Base-by-base conservation (phyloP, 2,888 invertebrate species). In the Aquatica leii region DNA sequence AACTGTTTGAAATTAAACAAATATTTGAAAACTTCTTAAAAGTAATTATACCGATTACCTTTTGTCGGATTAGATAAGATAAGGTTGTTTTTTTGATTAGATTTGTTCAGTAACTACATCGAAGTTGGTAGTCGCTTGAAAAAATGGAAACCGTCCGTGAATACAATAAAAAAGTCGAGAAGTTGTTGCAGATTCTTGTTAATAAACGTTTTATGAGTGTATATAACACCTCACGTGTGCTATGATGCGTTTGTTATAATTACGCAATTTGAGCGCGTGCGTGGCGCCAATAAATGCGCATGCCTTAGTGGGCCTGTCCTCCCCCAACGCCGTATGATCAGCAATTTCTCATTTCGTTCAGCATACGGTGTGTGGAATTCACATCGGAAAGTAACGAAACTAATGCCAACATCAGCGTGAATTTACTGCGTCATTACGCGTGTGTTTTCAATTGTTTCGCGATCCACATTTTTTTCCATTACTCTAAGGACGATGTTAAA, bases 201-300 rank as follows among this genome's bases (percentile, higher is more conserved):
- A 6, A 24, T 24, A 24, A 24, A 24, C 6, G 24, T 24, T 24
- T 24, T 20, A 46, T 18, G 18, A 18, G 46, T 46, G 46, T 17
- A 35, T 35, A 54, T 24, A 41, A 59, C 49, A 59, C 48, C 55
- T 76, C 77, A 77, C 77, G 76, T 77, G 75, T 72, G 72, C 55
- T 69, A 72, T 62, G 65, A 73, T 78, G 77, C 76, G 78, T 78
- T 77, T 76, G 76, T 73, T 71, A 73, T 76, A 78, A 77, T 79
- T 78, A 78, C 76, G 77, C 78, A 77, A 78, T 73, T 74, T 70
- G 71, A 61, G 73, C 71, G 78, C 76, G 77, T 78, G 79, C 79
- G 80, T 80, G 80, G 79, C 78, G 79, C 78, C 79, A 70, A 73
- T 24, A 3, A 65, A 56, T 65, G 75, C 77, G 79, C 80, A 76